Evolutionary conservation across 2,888 invertebrate genomes (phyloP), one percentile per base, ranked within the genome.

Genomic region (Automeris io): DNA sequence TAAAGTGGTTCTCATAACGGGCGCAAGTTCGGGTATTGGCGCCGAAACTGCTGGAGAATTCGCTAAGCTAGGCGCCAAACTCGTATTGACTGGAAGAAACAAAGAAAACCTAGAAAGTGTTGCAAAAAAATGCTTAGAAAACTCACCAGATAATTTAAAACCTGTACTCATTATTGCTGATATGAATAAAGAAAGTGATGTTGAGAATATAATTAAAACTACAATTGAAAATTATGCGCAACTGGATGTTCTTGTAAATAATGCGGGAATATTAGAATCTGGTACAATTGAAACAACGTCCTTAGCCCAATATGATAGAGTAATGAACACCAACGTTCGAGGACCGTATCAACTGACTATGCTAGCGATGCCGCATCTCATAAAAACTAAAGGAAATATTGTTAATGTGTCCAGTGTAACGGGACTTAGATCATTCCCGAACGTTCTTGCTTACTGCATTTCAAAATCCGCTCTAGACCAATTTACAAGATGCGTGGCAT

Each of bases 381-480:
- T 94, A 2, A 87, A 91, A 76, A 89, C 91, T 0, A 93, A 94
- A 72, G 96, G 96, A 12, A 94, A 89, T 54, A 92, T 97, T 54
- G 96, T 99, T 0, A 98, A 98, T 70, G 94, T 98, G 0, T 98
- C 97, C 2, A 97, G 97, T 70, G 95, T 98, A 0, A 93, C 92
- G 57, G 98, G 98, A 5, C 66, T 95, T 18, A 88, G 97, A 67
- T 90, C 97, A 44, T 98, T 97, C 62, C 92, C 97, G 0, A 93
- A 93, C 37, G 91, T 96, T n/a, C 74, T 97, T 37, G 92, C 96
- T 0, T 99, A 99, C 70, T 92, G 92, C 57, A 92, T 98, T 89
- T 96, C 96, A 4, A 99, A 99, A 86, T 89, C 96, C 26, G 96
- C 97, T 3, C 73, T 98, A 5, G 98, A 99, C 81, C 98, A 98